phyloP scores from a whole-genome alignment of 1,140 invertebrate genomes.

The Anadara kagoshimensis region DNA sequence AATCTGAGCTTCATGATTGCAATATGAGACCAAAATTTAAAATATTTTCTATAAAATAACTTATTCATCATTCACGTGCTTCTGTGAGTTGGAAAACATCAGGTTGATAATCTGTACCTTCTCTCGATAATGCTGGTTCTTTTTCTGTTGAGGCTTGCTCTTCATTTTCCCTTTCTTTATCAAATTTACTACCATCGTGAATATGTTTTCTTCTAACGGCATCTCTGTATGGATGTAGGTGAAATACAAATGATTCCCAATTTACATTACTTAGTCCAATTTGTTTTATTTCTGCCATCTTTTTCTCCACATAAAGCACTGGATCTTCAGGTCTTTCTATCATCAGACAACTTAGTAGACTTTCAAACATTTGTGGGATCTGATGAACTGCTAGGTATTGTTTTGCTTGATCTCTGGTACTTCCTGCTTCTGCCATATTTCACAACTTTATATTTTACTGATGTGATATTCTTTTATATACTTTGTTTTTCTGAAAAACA shows the following conservation, averaged over 20 bases:
- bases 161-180: conserved; percentile 59
- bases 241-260: conserved; percentile 70
- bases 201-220: conserved; percentile 51
- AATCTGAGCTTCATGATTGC: too few relatives aligned
- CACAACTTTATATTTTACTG: too few relatives aligned
- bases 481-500: conserved; percentile 7
- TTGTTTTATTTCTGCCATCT: conserved; percentile 63
- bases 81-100: conserved; percentile 65
- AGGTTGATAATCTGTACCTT: conserved; percentile 52
- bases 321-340: conserved; percentile 69
- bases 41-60: too few relatives aligned
- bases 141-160: conserved; percentile 33
- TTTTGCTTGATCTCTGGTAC: conserved; percentile 63
- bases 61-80: conserved; percentile 32
- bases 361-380: conserved; percentile 71
- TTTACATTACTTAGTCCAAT: conserved; percentile 68
- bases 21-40: too few relatives aligned
- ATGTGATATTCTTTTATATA: too few relatives aligned
- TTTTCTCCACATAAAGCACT: conserved; percentile 65
- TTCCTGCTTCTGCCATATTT: conserved; percentile 8
- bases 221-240: conserved; percentile 68
- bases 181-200: conserved; percentile 66
- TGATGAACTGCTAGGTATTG: conserved; percentile 61
- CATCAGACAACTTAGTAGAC: conserved; percentile 67
- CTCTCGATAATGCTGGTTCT: conserved; percentile 10